Evolutionary conservation across 1,140 invertebrate genomes (phyloP).

Genomic region (Cheumatopsyche charites): DNA sequence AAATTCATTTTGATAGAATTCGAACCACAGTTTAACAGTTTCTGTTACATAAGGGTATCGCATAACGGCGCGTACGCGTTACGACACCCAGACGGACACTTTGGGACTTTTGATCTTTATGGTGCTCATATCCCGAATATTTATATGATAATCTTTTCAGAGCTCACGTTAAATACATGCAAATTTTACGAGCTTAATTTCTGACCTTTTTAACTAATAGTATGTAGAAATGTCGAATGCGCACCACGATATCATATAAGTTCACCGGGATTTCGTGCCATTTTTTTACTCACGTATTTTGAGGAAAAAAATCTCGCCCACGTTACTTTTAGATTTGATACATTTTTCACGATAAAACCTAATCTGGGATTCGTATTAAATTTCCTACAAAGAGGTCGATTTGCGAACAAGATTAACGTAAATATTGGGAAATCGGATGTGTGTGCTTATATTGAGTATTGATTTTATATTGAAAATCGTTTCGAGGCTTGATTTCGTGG

Average conservation of each 20-base stretch:
- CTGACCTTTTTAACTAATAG: too few relatives aligned
- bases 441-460: conserved; percentile 1
- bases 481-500: too few relatives aligned
- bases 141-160: background rate
- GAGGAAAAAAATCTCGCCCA: too few relatives aligned
- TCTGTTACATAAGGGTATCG: background rate
- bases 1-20: too few relatives aligned
- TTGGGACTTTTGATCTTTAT: conserved; percentile 1
- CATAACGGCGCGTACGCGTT: conserved; percentile 3
- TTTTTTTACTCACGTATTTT: too few relatives aligned
- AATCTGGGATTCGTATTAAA: conserved; percentile 1
- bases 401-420: background rate
- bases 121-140: background rate
- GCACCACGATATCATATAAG: too few relatives aligned
- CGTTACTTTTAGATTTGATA: too few relatives aligned
- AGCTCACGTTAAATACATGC: too few relatives aligned
- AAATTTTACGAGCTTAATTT: too few relatives aligned
- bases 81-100: conserved; percentile 23
- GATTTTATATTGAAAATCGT: background rate
- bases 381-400: background rate
- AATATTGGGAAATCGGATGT: conserved; percentile 5
- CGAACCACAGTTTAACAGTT: too few relatives aligned
- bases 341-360: background rate
- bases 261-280: too few relatives aligned
- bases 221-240: too few relatives aligned